A percentile compares a stretch with the other conserved stretches of the same genome.
These are phyloP conservation scores for Ciconia maguari DNA, from an alignment of 2,113 vertebrate genomes.

Conservation along the genomic window DNA sequence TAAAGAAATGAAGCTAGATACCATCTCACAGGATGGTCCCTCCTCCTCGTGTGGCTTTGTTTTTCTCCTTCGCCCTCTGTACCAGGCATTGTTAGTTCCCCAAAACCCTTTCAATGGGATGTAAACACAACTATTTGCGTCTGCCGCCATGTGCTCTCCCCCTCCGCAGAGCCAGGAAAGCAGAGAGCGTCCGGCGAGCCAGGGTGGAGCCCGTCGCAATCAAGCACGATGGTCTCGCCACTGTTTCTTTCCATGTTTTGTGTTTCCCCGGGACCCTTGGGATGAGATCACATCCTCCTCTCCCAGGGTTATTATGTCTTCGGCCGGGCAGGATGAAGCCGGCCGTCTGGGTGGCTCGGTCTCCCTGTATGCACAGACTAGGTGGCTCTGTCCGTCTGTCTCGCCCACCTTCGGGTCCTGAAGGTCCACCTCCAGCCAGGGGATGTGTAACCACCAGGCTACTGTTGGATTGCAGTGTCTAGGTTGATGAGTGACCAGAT, in stretches of 20 bases:
- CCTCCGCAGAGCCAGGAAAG: slow-evolving; percentile 31
- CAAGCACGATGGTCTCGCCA: neutral
- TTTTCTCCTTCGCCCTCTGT: neutral
- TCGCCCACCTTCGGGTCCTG: neutral
- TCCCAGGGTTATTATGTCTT: slow-evolving; percentile 53
- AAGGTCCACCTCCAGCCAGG: neutral
- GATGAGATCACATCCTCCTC: slow-evolving; percentile 66
- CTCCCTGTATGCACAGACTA: neutral
- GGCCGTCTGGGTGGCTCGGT: slow-evolving; percentile 24
- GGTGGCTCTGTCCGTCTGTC: neutral
- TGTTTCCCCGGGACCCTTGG: slow-evolving; percentile 36
- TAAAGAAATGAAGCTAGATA: slow-evolving; percentile 24
- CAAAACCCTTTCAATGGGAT: slow-evolving; percentile 51
- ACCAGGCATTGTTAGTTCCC: slow-evolving; percentile 50
- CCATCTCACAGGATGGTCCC: slow-evolving; percentile 52
- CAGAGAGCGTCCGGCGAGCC: neutral
- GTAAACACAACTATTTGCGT: slow-evolving; percentile 44
- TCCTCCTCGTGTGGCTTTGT: slow-evolving; percentile 49
- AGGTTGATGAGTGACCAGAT: slow-evolving; percentile 1
- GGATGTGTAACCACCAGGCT: neutral
- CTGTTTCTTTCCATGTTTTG: slow-evolving; percentile 56
- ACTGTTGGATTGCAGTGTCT: neutral
- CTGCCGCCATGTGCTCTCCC: neutral
- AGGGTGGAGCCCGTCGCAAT: slow-evolving; percentile 43
- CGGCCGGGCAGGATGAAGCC: slow-evolving; percentile 26